These are phyloP conservation scores for Barypeithes pellucidus DNA, from an alignment of 2,888 invertebrate genomes.

Conservation along the genomic window DNA sequence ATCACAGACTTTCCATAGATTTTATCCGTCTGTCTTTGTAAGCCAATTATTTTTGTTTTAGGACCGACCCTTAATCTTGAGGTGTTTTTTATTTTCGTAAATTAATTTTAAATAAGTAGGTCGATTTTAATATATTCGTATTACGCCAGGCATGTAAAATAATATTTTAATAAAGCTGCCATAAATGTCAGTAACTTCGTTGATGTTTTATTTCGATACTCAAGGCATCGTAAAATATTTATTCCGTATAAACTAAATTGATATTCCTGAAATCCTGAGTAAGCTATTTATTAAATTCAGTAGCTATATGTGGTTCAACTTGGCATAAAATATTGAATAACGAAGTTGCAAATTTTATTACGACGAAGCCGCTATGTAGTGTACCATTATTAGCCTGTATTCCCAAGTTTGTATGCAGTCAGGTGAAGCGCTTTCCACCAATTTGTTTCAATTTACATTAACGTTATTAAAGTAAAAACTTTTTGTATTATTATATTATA, in stretches of 20 bases:
- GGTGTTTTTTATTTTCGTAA: neutral
- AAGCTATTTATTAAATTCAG: constrained; percentile 13
- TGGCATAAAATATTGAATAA: constrained; percentile 1
- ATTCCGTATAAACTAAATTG: constrained; percentile 4
- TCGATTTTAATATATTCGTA: neutral
- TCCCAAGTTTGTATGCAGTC: no score
- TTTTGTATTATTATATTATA: no score
- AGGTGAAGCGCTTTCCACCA: no score
- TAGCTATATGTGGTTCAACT: neutral
- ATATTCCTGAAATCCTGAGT: constrained; percentile 2
- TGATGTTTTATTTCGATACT: neutral
- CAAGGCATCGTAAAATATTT: constrained; percentile 7
- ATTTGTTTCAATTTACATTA: no score
- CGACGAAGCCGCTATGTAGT: no score
- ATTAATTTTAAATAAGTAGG: neutral
- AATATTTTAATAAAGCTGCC: neutral
- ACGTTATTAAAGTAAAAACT: no score
- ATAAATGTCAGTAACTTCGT: neutral
- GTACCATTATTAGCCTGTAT: no score
- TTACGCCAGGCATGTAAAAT: neutral
- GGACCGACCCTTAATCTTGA: no score
- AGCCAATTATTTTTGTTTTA: no score
- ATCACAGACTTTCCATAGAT: no score
- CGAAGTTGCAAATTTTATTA: constrained; percentile 3
- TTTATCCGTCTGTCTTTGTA: no score